phyloP scores from a whole-genome alignment of 2,888 invertebrate genomes.

The Trichogramma dendrolimi region DNA sequence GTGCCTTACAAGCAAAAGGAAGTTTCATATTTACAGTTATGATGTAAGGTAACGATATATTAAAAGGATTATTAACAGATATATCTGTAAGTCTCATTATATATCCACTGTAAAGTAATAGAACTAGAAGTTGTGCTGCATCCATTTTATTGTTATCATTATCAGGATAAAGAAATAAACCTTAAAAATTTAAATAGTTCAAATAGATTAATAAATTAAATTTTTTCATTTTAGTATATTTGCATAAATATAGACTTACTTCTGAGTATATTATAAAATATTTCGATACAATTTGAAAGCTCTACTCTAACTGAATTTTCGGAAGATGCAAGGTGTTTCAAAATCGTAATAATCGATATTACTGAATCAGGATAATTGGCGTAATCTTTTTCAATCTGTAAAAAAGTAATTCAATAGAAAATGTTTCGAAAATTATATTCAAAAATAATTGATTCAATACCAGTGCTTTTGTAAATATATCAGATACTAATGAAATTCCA shows the following conservation, averaged over 20 bases:
- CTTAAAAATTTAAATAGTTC: slow-evolving; percentile 42
- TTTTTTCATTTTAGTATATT: slow-evolving; percentile 14
- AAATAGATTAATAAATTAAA: slow-evolving; percentile 11
- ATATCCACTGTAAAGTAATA: slow-evolving; percentile 55
- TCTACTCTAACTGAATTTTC: slow-evolving; percentile 58
- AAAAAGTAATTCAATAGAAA: slow-evolving; percentile 30
- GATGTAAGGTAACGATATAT: slow-evolving; percentile 53
- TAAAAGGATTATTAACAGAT: slow-evolving; percentile 36
- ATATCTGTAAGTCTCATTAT: slow-evolving; percentile 38
- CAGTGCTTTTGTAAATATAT: slow-evolving; percentile 53
- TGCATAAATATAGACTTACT: slow-evolving; percentile 43
- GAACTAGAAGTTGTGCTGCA: slow-evolving; percentile 53
- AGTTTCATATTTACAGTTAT: slow-evolving; percentile 50
- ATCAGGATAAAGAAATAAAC: slow-evolving; percentile 56
- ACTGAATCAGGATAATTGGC: slow-evolving; percentile 56
- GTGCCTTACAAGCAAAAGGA: slow-evolving; percentile 54
- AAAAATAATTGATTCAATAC: slow-evolving; percentile 32
- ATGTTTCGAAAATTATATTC: background rate
- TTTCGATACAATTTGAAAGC: slow-evolving; percentile 54
- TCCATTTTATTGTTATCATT: slow-evolving; percentile 56
- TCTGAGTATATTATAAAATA: slow-evolving; percentile 54
- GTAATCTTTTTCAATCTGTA: slow-evolving; percentile 51
- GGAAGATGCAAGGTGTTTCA: slow-evolving; percentile 56
- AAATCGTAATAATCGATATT: slow-evolving; percentile 53
- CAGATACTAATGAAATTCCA: slow-evolving; percentile 56